A percentile compares a stretch with the other conserved stretches of the same genome.
Conservation (phyloP, 2,888 invertebrate species). For the Dolomedes plantarius region DNA sequence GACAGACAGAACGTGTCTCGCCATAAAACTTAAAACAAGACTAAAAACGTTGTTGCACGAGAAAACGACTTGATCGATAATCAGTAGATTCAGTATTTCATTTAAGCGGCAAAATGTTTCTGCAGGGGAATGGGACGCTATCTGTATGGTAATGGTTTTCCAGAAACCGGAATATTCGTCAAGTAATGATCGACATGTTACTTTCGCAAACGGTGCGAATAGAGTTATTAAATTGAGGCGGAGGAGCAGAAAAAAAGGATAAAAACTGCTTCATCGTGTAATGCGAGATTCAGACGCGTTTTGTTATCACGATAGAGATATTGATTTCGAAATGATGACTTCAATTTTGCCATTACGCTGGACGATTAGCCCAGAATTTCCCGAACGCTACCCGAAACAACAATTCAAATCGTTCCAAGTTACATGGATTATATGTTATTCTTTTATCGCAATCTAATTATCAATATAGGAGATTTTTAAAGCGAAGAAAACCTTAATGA, state of each 20-base stretch:
- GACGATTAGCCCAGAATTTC: constrained; percentile 16
- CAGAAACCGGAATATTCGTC: constrained; percentile 60
- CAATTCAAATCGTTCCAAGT: neutral
- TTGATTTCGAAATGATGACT: constrained; percentile 59
- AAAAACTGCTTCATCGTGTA: constrained; percentile 34
- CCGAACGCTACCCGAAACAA: too few relatives aligned
- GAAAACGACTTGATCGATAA: constrained; percentile 52
- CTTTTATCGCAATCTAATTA: neutral
- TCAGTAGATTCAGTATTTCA: constrained; percentile 45
- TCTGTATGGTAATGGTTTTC: constrained; percentile 59
- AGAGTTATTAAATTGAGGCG: constrained; percentile 52
- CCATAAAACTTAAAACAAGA: constrained; percentile 67
- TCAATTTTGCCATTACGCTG: constrained; percentile 24
- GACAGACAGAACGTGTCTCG: constrained; percentile 33
- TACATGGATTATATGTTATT: neutral
- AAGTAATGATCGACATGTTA: constrained; percentile 64
- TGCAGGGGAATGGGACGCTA: constrained; percentile 42
- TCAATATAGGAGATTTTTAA: neutral
- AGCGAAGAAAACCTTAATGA: neutral
- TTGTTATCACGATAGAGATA: constrained; percentile 55
- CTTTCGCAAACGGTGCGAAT: constrained; percentile 41
- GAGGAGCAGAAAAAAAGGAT: constrained; percentile 28
- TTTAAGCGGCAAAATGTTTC: constrained; percentile 35
- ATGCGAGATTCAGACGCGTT: constrained; percentile 13
- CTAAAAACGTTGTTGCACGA: constrained; percentile 48